Evolutionary conservation across 1,140 invertebrate species (phyloP), one percentile per base, ranked within the genome.

Genomic region (fruit fly (Drosophila melanogaster)): DNA sequence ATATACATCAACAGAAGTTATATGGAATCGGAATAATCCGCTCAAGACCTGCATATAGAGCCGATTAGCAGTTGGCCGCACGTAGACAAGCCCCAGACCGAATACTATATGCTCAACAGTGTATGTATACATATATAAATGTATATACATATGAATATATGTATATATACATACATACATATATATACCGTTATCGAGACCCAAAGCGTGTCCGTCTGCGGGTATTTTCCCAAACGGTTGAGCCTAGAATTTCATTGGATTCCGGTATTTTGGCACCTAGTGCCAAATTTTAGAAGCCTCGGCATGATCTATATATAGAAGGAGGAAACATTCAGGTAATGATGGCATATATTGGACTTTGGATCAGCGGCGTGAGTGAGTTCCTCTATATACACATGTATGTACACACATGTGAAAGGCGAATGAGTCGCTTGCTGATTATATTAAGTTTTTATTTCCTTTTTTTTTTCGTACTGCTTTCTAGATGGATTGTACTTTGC

Each of bases 271-370:
- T 50, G 11, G 38, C 46, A 49, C 62, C 58, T 26, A 35, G 55
- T 17, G 19, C 15, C 19, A 11, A 22, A 8, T 19, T 51, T 35
- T 2, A 30, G 15, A 64, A 47, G 61, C 66, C 62, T 55, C 47
- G 62, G 59, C 44, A 17, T 33, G 3, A 15, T 70, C 67, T 70
- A 70, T 57, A 70, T 70, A 57, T 70, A 70, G 67, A 57, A 40
- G 24, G 35, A 47, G 67, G 50, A 69, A 67, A 49, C 66, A 57
- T 35, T 57, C 64, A 70, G 64, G 66, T 70, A 70, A 37, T 43
- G 51, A 70, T 47, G 64, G 40, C 51, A 69, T 70, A 56, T 46
- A 40, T 50, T 33, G 66, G 64, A 70, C 64, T 70, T 70, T 70
- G 67, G 26, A 41, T 49, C 64, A 12, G 50, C 62, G 35, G 59